phyloP scores from a whole-genome alignment of 2,888 invertebrate genomes.

The Petrolisthes cinctipes region DNA sequence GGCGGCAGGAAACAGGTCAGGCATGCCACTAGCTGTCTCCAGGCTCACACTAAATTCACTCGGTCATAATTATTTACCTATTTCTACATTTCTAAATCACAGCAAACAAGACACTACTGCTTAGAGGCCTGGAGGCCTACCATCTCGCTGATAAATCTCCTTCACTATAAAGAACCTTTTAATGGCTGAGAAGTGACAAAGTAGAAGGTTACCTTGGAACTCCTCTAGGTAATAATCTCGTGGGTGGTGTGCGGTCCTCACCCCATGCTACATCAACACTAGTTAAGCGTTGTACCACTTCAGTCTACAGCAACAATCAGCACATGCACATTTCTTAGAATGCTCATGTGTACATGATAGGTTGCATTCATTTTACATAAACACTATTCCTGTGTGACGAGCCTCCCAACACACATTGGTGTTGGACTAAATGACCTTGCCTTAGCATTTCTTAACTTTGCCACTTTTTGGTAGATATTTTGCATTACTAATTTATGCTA shows the following conservation, averaged over 20 bases:
- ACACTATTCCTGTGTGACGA: neutral
- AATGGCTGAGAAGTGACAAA: too few species aligned
- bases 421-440: too few species aligned
- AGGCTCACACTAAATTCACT: conserved; percentile 24
- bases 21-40: conserved; percentile 14
- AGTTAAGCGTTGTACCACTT: neutral
- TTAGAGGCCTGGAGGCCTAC: conserved; percentile 49
- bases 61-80: conserved; percentile 32
- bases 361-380: neutral
- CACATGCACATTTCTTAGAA: neutral
- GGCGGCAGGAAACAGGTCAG: conserved; percentile 22
- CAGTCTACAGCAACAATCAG: neutral
- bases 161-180: conserved; percentile 36
- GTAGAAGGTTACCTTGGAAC: too few species aligned
- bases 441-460: too few species aligned
- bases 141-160: conserved; percentile 41
- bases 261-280: neutral
- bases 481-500: too few species aligned
- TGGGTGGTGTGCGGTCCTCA: neutral
- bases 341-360: neutral
- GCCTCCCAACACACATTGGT: neutral
- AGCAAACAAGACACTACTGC: conserved; percentile 63
- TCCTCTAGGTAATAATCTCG: neutral
- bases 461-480: too few species aligned
- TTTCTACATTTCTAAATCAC: conserved; percentile 60